Evolutionary conservation across 2,888 invertebrate genomes (phyloP).

Genomic region (Cosmia pyralina): DNA sequence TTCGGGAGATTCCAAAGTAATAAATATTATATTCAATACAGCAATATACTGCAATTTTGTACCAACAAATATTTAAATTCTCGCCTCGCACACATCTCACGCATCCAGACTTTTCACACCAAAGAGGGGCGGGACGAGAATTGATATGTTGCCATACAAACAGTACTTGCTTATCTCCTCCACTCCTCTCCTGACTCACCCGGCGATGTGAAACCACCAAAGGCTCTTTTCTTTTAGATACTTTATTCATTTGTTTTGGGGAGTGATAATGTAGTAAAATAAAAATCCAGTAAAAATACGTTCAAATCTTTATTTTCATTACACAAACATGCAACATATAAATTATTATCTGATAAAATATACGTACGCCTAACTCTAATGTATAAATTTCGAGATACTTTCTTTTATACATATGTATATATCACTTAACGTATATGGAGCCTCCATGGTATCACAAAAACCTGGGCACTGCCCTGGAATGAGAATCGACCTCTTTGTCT

Average conservation of each 20-base stretch:
- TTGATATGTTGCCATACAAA: not conserved
- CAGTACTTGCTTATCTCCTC: not conserved
- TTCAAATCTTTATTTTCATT: conserved; percentile 73
- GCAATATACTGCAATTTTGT: not conserved
- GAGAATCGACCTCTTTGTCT: conserved; percentile 41
- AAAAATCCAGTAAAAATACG: conserved; percentile 51
- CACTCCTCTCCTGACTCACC: not conserved
- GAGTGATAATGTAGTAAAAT: conserved; percentile 21
- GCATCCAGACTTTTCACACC: not conserved
- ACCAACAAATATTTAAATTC: not conserved
- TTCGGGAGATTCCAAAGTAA: not conserved
- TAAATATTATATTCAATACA: not conserved
- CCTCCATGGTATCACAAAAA: conserved; percentile 34
- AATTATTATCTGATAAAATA: conserved; percentile 77
- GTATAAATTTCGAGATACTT: conserved; percentile 81
- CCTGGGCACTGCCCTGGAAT: conserved; percentile 57
- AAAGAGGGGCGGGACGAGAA: not conserved
- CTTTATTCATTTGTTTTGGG: not conserved
- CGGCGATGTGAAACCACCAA: not conserved
- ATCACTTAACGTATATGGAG: conserved; percentile 65
- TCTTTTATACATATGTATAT: conserved; percentile 74
- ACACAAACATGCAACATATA: conserved; percentile 78
- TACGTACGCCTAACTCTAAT: conserved; percentile 84
- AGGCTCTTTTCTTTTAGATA: not conserved
- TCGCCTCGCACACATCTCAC: not conserved